Base-by-base conservation (phyloP, 2,888 invertebrate species). In the Megalurothrips usitatus region DNA sequence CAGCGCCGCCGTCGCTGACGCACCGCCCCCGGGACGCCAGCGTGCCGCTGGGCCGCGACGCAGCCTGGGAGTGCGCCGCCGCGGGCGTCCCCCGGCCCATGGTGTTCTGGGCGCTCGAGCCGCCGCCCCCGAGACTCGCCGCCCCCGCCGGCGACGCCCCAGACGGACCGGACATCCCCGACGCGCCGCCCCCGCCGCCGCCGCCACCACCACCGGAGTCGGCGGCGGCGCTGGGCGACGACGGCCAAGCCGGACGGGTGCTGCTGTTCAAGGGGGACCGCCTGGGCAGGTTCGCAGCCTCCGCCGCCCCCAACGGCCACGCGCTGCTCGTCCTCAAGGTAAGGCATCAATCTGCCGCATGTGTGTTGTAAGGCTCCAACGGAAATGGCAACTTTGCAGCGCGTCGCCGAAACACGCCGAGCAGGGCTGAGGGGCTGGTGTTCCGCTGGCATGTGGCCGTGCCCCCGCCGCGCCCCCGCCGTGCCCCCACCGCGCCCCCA, bases 41-140 rank as follows among this genome's bases (percentile, higher is more conserved):
- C 68, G 68, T 75, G 68, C 23, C 68, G 2, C 68, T 75, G 68
- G 68, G 68, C 26, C 68, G 68, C 0, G 68, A 75, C 68, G 68
- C 68, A 12, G 9, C 23, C 6, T 75, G 68, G 68, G 68, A 75
- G 68, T 75, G 68, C 68, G 68, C 11, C 68, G 68, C 68, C 26
- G 68, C 26, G 68, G 68, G 68, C 26, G 68, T 75, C 10, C 68
- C 68, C 26, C 68, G 68, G 11, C 68, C 68, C 68, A 75, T 75
- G 68, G 68, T 75, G 68, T 75, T 75, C 68, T 75, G 68, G 68
- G 68, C 68, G 68, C 68, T 75, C 23, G 68, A 75, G 68, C 68
- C 68, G 68, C 68, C 68, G 3, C 68, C 68, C 23, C 11, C 26
- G 26, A n/a, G 23, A 12, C 23, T 26, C 68, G 23, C 68, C 23